These are phyloP conservation scores for Cecidostiba fungosa DNA, from an alignment of 2,888 invertebrate genomes.

Conservation along the genomic window DNA sequence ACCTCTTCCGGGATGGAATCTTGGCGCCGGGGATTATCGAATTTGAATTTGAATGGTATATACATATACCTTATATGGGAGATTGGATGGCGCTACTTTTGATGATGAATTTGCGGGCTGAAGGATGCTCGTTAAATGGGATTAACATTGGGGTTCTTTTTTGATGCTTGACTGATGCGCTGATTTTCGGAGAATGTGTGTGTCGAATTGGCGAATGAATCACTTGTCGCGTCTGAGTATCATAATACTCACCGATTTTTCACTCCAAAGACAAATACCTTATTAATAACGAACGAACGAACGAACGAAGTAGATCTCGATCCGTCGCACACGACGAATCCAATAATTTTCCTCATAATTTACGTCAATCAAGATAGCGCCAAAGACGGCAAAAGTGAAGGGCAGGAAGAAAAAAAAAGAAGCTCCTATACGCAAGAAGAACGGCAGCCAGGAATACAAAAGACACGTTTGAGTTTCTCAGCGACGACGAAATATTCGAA, in stretches of 20 bases:
- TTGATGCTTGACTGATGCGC: neutral
- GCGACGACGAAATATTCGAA: conserved; percentile 66
- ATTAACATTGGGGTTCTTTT: neutral
- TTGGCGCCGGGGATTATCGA: conserved; percentile 17
- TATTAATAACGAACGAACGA: conserved; percentile 48
- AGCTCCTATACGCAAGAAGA: neutral
- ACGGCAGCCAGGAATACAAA: conserved; percentile 60
- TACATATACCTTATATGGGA: neutral
- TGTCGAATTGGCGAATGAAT: neutral
- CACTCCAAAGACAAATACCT: neutral
- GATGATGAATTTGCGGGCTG: conserved; percentile 1
- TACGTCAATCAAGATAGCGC: conserved; percentile 64
- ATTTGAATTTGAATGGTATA: neutral
- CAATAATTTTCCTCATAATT: conserved; percentile 68
- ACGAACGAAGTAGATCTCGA: conserved; percentile 69
- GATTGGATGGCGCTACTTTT: conserved; percentile 1
- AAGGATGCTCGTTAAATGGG: conserved; percentile 9
- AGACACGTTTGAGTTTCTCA: conserved; percentile 70
- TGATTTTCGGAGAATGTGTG: neutral
- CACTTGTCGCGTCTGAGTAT: neutral
- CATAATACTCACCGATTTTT: neutral
- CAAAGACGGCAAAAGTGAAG: conserved; percentile 41
- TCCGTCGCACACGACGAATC: conserved; percentile 72
- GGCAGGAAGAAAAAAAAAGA: conserved; percentile 4
- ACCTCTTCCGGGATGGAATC: neutral